Percentiles rank a stretch among this genome's conserved stretches.
Conservation (phyloP, 2,888 invertebrate genomes). For the Scaptomyza reducta region DNA sequence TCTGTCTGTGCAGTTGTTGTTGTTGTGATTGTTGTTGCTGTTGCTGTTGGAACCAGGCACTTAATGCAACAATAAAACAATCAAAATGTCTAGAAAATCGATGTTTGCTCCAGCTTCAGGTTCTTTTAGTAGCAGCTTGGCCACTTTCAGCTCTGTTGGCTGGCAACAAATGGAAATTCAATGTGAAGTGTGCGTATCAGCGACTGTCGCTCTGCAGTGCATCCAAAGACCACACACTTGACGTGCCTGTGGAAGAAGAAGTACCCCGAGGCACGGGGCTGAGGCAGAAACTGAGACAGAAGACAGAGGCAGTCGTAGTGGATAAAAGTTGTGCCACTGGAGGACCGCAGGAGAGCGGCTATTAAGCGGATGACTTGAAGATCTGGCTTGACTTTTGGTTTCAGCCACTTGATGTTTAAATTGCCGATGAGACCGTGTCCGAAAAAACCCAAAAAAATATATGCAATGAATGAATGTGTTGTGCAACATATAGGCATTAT, state of each 20-base stretch:
- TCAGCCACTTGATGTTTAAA: conserved; percentile 57
- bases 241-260: conserved; percentile 32
- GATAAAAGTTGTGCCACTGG: conserved; percentile 31
- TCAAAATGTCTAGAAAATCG: conserved; percentile 80
- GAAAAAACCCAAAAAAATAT: not conserved
- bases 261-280: conserved; percentile 9
- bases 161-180: conserved; percentile 74
- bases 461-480: not conserved
- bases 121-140: conserved; percentile 44
- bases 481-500: not conserved
- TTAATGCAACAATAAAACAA: conserved; percentile 80
- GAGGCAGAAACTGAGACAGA: conserved; percentile 3
- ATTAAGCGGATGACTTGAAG: conserved; percentile 18
- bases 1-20: not conserved
- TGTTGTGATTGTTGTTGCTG: conserved; percentile 5
- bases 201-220: conserved; percentile 75
- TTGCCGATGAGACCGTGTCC: conserved; percentile 55
- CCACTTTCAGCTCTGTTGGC: conserved; percentile 56
- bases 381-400: conserved; percentile 43
- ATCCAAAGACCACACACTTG: conserved; percentile 75
- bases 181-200: conserved; percentile 78
- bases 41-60: conserved; percentile 49
- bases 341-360: conserved; percentile 25
- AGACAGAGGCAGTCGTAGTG: conserved; percentile 5
- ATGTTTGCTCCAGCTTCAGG: conserved; percentile 43